Conservation (phyloP, 2,113 vertebrate species). For the Alectura lathami region DNA sequence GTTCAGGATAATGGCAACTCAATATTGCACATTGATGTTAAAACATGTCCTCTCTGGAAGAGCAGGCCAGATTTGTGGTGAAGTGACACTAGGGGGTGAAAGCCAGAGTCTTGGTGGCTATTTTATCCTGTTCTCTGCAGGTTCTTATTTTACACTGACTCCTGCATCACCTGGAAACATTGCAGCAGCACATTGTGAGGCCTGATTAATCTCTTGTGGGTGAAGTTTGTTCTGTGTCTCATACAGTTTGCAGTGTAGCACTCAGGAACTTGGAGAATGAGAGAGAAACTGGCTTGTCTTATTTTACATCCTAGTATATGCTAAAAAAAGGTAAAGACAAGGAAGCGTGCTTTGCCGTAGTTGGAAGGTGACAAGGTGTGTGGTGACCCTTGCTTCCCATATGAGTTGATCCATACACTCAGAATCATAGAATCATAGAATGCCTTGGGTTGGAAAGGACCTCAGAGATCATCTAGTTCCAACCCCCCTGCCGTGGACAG, state of each 20-base stretch:
- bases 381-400: not conserved
- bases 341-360: not conserved
- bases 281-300: not conserved
- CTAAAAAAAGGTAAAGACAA: not conserved
- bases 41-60: not conserved
- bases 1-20: not conserved
- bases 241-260: not conserved
- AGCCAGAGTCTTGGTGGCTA: not conserved
- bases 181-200: not conserved
- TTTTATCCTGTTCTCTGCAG: not conserved
- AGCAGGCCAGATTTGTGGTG: not conserved
- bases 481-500: too few relatives aligned
- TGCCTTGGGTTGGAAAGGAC: too few relatives aligned
- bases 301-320: not conserved
- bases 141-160: not conserved
- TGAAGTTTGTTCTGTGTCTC: not conserved
- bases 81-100: not conserved
- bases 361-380: not conserved
- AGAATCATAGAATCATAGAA: too few relatives aligned
- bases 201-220: not conserved
- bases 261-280: not conserved
- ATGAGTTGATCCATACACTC: not conserved
- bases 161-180: not conserved
- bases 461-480: too few relatives aligned
- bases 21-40: fast-evolving